phyloP scores from a whole-genome alignment of 2,113 vertebrate species.

The Grallaria varia region DNA sequence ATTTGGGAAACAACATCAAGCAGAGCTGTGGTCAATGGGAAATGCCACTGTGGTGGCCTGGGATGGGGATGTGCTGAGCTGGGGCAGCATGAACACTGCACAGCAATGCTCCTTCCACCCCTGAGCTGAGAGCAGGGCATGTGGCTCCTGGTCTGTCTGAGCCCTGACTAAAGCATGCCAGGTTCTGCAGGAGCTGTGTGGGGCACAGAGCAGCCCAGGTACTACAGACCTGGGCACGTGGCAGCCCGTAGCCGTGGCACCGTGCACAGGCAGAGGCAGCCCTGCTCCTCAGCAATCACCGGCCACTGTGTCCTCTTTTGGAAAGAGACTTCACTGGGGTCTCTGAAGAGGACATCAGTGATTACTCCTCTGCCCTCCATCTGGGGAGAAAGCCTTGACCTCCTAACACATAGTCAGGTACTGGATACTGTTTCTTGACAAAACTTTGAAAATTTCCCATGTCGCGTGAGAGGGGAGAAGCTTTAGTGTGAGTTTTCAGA shows the following conservation, averaged over 20 bases:
- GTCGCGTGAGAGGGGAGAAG: background rate
- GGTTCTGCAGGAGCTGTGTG: background rate
- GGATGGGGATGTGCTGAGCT: background rate
- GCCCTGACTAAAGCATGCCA: background rate
- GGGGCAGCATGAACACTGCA: background rate
- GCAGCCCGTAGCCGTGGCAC: background rate
- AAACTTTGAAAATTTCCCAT: background rate
- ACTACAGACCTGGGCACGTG: background rate
- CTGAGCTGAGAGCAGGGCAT: background rate
- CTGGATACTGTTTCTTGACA: constrained; percentile 4
- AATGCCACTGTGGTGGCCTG: background rate
- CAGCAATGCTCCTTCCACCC: background rate
- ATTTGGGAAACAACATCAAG: background rate
- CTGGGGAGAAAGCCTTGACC: constrained; percentile 16
- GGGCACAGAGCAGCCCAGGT: background rate
- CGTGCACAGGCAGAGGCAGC: background rate
- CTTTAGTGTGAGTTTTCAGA: background rate
- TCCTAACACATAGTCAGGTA: background rate
- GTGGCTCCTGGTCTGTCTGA: background rate
- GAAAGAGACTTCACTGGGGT: background rate
- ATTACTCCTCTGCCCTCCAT: background rate
- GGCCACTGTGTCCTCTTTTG: background rate
- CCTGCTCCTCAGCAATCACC: background rate
- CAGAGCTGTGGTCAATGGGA: background rate
- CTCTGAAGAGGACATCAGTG: background rate